These are phyloP conservation scores for Dicentrarchus labrax DNA, from an alignment of 2,113 vertebrate genomes.

Conservation along the genomic window DNA sequence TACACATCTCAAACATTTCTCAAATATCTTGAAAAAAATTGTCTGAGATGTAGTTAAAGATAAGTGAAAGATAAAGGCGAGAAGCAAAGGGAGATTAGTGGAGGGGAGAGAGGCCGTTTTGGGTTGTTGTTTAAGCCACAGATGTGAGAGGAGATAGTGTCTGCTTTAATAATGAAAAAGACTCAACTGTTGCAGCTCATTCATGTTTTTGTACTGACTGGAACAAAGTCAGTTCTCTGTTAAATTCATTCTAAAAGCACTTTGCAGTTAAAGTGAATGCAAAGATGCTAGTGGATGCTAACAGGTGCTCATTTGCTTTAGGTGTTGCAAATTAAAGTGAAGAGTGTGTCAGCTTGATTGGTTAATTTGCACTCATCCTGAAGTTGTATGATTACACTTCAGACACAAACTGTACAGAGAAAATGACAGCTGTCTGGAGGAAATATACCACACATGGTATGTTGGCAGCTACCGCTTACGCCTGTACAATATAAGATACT, in stretches of 20 bases:
- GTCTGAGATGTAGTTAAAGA: conserved; percentile 42
- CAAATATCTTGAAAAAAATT: conserved; percentile 25
- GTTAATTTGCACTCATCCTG: neutral
- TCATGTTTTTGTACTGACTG: neutral
- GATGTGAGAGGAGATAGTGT: conserved; percentile 28
- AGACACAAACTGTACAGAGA: neutral
- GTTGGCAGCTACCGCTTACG: neutral
- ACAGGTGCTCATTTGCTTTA: neutral
- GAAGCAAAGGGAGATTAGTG: conserved; percentile 27
- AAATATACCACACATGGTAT: no score
- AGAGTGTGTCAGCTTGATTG: neutral
- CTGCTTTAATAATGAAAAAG: conserved; percentile 11
- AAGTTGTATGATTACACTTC: neutral
- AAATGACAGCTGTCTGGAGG: neutral
- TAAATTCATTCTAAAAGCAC: neutral
- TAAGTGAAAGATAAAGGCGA: conserved; percentile 28
- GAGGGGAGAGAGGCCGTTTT: conserved; percentile 5
- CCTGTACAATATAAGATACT: no score
- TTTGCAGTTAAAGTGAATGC: neutral
- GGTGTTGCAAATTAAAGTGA: neutral
- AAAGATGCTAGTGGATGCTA: neutral
- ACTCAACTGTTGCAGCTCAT: conserved; percentile 16
- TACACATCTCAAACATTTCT: conserved; percentile 47
- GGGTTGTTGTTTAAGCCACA: conserved; percentile 30
- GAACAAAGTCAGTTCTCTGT: conserved; percentile 2